These are phyloP conservation scores for Halichoeres trimaculatus DNA, from an alignment of 2,113 vertebrate genomes.

Conservation along the genomic window DNA sequence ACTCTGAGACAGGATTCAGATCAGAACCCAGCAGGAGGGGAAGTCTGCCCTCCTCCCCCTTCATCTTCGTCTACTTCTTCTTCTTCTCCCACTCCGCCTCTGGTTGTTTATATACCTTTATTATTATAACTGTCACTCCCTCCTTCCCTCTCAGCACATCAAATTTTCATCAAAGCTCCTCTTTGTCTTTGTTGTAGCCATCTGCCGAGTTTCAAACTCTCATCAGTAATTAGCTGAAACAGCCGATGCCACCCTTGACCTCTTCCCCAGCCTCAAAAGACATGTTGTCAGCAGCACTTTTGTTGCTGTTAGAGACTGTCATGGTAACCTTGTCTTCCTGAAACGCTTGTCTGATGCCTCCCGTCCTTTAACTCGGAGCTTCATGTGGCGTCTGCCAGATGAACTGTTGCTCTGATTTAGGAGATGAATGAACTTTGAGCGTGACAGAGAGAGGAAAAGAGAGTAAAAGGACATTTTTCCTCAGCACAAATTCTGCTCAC, in stretches of 20 bases:
- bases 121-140: slow-evolving; percentile 33
- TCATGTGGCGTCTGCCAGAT: slow-evolving; percentile 41
- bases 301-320: slow-evolving; percentile 39
- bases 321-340: slow-evolving; percentile 37
- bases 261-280: not conserved
- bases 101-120: slow-evolving; percentile 53
- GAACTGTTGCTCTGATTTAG: slow-evolving; percentile 45
- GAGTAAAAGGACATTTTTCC: slow-evolving; percentile 37
- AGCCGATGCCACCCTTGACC: slow-evolving; percentile 11
- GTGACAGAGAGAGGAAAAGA: slow-evolving; percentile 41
- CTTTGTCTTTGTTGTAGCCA: slow-evolving; percentile 43
- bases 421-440: slow-evolving; percentile 58
- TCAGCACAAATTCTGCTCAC: slow-evolving; percentile 40
- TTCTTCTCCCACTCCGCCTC: slow-evolving; percentile 17
- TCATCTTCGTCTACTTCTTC: slow-evolving; percentile 2
- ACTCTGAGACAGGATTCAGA: slow-evolving; percentile 45
- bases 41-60: slow-evolving; percentile 31
- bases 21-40: slow-evolving; percentile 26
- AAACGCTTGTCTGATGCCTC: slow-evolving; percentile 39
- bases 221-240: slow-evolving; percentile 53
- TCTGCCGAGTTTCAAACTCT: slow-evolving; percentile 47
- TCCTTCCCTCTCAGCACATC: slow-evolving; percentile 38
- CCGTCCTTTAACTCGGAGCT: slow-evolving; percentile 26
- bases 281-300: slow-evolving; percentile 2
- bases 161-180: slow-evolving; percentile 49